phyloP scores from a whole-genome alignment of 2,888 invertebrate genomes.

The Diaperis boleti region DNA sequence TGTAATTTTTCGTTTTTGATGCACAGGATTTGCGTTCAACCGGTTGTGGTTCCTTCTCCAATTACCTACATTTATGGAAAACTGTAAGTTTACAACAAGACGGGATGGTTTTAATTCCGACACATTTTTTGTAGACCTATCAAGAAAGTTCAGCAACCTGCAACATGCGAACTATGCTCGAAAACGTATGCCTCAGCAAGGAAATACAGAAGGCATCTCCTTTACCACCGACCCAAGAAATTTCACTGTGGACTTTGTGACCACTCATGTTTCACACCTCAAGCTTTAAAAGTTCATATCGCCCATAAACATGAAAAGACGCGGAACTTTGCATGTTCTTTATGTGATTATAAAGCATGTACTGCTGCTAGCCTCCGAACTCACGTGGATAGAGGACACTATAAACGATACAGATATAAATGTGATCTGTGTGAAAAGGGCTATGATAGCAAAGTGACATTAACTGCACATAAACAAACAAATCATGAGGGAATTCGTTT shows the following conservation, averaged over 20 bases:
- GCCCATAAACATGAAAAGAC: background rate
- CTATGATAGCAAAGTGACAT: background rate
- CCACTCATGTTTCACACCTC: background rate
- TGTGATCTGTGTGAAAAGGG: slow-evolving; percentile 9
- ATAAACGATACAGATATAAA: background rate
- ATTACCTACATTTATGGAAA: no score
- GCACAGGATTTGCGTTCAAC: no score
- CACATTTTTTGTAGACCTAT: no score
- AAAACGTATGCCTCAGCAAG: background rate
- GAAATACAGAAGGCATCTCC: background rate
- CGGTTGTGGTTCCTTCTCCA: no score
- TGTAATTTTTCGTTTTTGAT: no score
- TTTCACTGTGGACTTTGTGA: background rate
- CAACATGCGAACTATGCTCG: background rate
- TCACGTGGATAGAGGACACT: background rate
- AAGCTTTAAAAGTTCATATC: background rate
- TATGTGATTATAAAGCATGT: background rate
- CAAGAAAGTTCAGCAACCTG: background rate
- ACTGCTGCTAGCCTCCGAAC: background rate
- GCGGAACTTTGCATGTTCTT: background rate
- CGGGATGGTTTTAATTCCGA: no score
- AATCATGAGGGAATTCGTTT: background rate
- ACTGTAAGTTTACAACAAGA: no score
- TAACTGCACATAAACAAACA: background rate
- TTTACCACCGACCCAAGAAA: background rate